Base-by-base conservation (phyloP, 2,888 invertebrate species). In the Apotomis betuletana region DNA sequence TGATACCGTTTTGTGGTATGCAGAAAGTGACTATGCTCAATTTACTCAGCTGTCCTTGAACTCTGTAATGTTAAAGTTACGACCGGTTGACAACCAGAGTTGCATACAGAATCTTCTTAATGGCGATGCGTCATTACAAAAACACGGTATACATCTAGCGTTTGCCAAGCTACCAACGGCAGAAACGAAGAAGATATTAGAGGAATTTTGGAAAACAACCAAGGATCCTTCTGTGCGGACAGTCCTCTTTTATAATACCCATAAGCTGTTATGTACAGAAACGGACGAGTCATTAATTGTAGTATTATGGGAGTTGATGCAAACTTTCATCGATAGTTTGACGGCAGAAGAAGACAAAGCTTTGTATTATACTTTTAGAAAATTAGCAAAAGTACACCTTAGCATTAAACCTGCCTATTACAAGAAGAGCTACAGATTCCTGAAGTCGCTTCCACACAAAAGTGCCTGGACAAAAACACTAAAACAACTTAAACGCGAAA, bases 11-110 rank as follows among this genome's bases (percentile, higher is more conserved):
- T 73, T 91, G 68, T 69, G 77, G 55, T 91, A 87, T 71, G 85
- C 90, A 9, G 87, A 87, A 74, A 90, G 90, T 62, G 90, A 90
- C 76, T 90, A 88, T 73, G 76, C 90, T 44, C 87, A 87, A 69
- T 89, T 82, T 69, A 83, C 88, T 52, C 81, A 90, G 15, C 89
- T 90, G 3, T 87, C 91, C 8, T 77, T 91, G 51, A 78, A 82
- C 41, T 83, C 90, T 4, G 85, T 91, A 74, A 86, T 85, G 77
- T 83, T 87, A 74, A 89, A 90, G 75, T 74, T 89, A 75, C 85
- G 79, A 72, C 55, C 74, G n/a, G 60, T 69, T 12, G 69, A 79
- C 55, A 81, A 82, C 67, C 79, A 76, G 57, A 76, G 81, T 69
- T 79, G 82, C 74, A 79, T 90, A 55, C 81, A 81, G 3, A 81